Percentiles rank a stretch among this genome's conserved stretches.
Conservation (phyloP, 2,797 vertebrate species). For the Adelosebastes latens region DNA sequence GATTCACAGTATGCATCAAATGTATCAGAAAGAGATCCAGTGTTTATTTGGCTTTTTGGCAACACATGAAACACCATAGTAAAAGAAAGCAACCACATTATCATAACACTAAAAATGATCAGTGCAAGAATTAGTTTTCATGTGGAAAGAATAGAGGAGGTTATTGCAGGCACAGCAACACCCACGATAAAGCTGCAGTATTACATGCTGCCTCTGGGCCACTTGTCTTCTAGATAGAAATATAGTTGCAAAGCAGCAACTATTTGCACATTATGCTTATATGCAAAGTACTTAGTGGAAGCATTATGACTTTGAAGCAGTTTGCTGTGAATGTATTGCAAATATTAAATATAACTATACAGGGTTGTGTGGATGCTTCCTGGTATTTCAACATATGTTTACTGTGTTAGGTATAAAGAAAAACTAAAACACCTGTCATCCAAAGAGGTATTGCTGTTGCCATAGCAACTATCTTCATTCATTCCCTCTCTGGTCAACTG, state of each 20-base stretch:
- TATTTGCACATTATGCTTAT: not conserved
- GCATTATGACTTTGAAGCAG: not conserved
- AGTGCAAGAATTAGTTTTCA: not conserved
- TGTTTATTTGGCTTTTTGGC: not conserved
- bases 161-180: not conserved
- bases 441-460: slow-evolving; percentile 52
- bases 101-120: not conserved
- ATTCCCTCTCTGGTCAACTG: slow-evolving; percentile 45
- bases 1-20: not conserved
- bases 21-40: not conserved
- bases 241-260: not conserved
- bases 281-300: not conserved
- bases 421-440: slow-evolving; percentile 28
- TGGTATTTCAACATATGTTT: not conserved
- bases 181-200: slow-evolving; percentile 7
- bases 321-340: not conserved
- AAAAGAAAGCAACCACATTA: not conserved
- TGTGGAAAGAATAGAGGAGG: not conserved
- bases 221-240: not conserved
- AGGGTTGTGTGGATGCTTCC: not conserved
- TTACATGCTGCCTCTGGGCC: slow-evolving; percentile 1
- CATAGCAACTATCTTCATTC: slow-evolving; percentile 73
- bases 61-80: not conserved
- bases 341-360: not conserved
- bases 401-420: not conserved